A percentile compares a stretch with the other conserved stretches of the same genome.
phyloP scores from a whole-genome alignment of 2,113 vertebrate genomes.

The Nestor notabilis region DNA sequence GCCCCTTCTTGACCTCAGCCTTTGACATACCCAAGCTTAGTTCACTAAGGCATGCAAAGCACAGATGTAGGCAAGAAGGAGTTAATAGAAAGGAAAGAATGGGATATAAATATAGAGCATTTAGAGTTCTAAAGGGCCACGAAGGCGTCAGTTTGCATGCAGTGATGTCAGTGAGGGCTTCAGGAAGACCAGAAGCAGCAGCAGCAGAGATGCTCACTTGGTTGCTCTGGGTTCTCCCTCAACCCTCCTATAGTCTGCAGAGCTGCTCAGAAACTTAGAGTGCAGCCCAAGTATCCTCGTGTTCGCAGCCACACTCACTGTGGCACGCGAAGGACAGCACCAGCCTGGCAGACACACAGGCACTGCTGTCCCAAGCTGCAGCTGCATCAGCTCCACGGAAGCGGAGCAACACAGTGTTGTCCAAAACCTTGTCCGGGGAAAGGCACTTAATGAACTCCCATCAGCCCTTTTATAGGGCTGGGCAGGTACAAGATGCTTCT shows the following conservation, averaged over 20 bases:
- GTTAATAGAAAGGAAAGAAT: background rate
- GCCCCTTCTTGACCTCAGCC: background rate
- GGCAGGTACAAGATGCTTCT: background rate
- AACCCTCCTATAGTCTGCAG: background rate
- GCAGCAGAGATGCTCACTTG: background rate
- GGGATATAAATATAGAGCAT: background rate
- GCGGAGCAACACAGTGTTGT: background rate
- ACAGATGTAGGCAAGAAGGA: background rate
- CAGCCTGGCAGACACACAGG: background rate
- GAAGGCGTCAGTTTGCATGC: background rate
- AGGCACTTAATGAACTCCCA: conserved; percentile 29
- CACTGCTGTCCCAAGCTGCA: background rate
- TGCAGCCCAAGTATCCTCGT: background rate
- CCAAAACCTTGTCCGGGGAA: background rate
- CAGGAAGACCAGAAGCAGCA: background rate
- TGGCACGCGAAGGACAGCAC: background rate
- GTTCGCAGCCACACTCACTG: background rate
- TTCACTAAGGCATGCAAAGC: conserved; percentile 25
- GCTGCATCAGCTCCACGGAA: background rate
- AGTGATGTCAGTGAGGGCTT: background rate
- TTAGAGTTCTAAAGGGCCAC: background rate
- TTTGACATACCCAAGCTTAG: conserved; percentile 15
- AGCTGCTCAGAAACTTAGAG: background rate
- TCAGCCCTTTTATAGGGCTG: rapidly evolving
- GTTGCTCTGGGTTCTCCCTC: background rate